Evolutionary conservation across 2,113 vertebrate species (phyloP).

Genomic region (Clupea harengus): DNA sequence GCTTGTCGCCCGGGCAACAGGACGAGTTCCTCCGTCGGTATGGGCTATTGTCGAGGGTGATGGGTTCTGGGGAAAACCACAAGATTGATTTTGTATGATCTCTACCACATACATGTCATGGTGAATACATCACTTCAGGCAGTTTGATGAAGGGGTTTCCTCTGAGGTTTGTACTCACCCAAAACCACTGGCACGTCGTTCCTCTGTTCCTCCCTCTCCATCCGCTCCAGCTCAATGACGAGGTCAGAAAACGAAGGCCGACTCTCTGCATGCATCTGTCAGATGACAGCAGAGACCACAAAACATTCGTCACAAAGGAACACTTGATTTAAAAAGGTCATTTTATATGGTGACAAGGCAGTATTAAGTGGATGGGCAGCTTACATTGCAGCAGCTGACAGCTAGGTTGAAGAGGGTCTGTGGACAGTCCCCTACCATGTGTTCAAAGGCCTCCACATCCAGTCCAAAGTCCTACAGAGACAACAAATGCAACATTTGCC

Average conservation of each 20-base stretch:
- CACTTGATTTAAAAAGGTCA: too few relatives aligned
- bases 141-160: not conserved
- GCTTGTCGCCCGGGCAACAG: conserved; percentile 66
- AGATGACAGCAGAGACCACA: not conserved
- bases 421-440: conserved; percentile 83
- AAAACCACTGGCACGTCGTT: conserved; percentile 49
- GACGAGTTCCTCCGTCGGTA: conserved; percentile 62
- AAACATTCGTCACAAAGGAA: not conserved
- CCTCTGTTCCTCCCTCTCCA: conserved; percentile 52
- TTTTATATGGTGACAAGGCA: not conserved
- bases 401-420: conserved; percentile 81
- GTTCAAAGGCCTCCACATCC: conserved; percentile 81
- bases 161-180: conserved; percentile 46
- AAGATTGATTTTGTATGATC: not conserved
- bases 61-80: conserved; percentile 49
- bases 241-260: conserved; percentile 83
- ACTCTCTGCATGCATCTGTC: conserved; percentile 79
- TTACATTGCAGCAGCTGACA: conserved; percentile 88
- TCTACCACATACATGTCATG: too few relatives aligned
- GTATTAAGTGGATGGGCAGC: conserved; percentile 38
- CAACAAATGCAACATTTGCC: not conserved
- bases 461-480: conserved; percentile 85
- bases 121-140: too few relatives aligned
- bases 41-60: conserved; percentile 52
- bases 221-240: conserved; percentile 75